Evolutionary conservation across 2,888 invertebrate genomes (phyloP), one percentile per base, ranked within the genome.

Genomic region (Melanostoma mellinum): DNA sequence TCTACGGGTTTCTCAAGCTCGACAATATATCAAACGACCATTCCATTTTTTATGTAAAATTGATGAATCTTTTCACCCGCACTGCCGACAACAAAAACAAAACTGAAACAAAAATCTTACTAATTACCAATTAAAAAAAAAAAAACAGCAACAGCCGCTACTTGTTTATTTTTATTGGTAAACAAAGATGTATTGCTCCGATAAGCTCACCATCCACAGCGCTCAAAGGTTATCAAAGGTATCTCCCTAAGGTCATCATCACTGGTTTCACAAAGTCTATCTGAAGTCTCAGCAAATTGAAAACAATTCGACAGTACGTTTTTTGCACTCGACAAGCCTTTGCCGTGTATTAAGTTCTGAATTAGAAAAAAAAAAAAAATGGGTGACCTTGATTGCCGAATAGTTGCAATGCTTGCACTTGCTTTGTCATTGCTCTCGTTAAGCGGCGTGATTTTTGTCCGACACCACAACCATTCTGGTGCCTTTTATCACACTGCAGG

Each of bases 361-460:
- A 0, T 20, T 3, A 3, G 1, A 9, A 4, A 9, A 9, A 2
- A 9, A 4, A 9, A 9, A n/a, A 71, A 71, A 6, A 84, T 84
- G 82, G 82, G 65, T 33, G 73, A 78, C 9, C 35, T 78, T 36
- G 78, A 84, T 48, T 78, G 74, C 8, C 73, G 78, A 33, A 53
- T 78, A 40, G 53, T 84, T 8, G 82, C 69, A 32, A 74, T 78
- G 48, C 35, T 78, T 6, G 46, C 58, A 9, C 40, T 78, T 8
- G 65, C 78, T 0, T 8, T 84, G 3, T 63, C 74, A 5, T 52
- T 78, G 6, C 48, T 84, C 2, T 63, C 61, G 6, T 48, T 78
- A 3, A 52, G 74, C 36, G 63, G 78, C 1, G 53, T 74, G 35
- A 63, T 78, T 8, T 78, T 78, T 53, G 46, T 68, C 8, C 67